Base-by-base conservation (phyloP, 2,797 vertebrate species). In the Distichodus sexfasciatus region DNA sequence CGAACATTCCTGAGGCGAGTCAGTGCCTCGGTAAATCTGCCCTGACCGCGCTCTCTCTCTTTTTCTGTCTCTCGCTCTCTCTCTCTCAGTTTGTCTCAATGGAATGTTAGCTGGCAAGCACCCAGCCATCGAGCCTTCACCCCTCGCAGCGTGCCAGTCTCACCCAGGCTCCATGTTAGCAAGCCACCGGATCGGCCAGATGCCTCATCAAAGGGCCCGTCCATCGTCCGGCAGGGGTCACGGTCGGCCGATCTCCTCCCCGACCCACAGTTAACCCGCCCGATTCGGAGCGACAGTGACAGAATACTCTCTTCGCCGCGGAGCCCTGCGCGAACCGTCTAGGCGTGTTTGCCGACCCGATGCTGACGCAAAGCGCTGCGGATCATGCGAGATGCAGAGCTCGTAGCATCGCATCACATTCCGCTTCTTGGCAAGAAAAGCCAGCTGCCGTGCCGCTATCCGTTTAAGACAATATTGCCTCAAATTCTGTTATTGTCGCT, bases 1-100 rank as follows among this genome's bases (percentile, higher is more conserved):
- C 86, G 86, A 88, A 87, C 89, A 90, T 91, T 92, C 91, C 87
- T 87, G 85, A 87, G 86, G 88, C 85, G 79, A 89, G 87, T 87
- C 86, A 87, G 89, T 86, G 89, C 84, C 84, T 87, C 83, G 82
- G 88, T 90, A 90, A 92, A 92, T 92, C 89, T 89, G 84, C 87
- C 86, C 76, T 78, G 85, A 86, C 84, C 85, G 81, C 87, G 53
- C 41, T 28, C 57, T 33, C 54, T 86, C 83, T 85, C 82, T 89
- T 86, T 86, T 86, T 87, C 87, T 86, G 87, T 88, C 85, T 84
- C 85, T 54, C 73, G 87, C 87, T 88, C 87, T 85, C 57, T 63
- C 68, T 87, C 86, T 86, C 86, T 90, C 86, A 87, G 88, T 87
- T 87, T 88, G 87, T 90, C 88, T 90, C 87, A 48, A 74, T 87